Evolutionary conservation across 2,888 invertebrate genomes (phyloP).

Genomic region (Pseudococcus jackbeardsleyi): DNA sequence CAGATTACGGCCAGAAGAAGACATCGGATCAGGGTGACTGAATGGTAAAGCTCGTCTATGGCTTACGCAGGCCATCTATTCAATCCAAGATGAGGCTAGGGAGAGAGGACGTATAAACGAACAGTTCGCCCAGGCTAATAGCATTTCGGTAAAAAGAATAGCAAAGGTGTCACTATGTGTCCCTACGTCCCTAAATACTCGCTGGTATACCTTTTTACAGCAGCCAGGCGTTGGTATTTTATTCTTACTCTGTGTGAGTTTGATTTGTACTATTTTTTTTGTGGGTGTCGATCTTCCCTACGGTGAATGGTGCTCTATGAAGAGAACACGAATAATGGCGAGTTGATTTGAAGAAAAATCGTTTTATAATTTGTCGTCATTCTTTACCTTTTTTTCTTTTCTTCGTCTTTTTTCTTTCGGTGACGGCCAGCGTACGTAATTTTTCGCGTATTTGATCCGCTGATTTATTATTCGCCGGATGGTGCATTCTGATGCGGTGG

Average conservation of each 20-base stretch:
- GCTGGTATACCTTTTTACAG: background rate
- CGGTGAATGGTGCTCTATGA: background rate
- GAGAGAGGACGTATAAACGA: background rate
- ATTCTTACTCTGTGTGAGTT: background rate
- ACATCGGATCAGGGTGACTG: constrained; percentile 8
- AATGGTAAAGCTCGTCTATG: background rate
- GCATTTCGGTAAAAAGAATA: constrained; percentile 8
- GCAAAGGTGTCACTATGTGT: background rate
- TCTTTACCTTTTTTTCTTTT: background rate
- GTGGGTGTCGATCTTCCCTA: background rate
- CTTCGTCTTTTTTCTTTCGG: background rate
- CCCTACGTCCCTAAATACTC: background rate
- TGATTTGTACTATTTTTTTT: constrained; percentile 11
- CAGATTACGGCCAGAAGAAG: constrained; percentile 22
- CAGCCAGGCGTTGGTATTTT: background rate
- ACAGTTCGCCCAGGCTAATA: background rate
- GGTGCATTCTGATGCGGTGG: background rate
- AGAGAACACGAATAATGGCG: background rate
- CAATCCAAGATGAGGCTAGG: background rate
- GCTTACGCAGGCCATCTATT: background rate
- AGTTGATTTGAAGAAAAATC: constrained; percentile 44
- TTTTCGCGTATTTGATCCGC: background rate
- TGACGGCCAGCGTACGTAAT: background rate
- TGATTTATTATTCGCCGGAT: background rate
- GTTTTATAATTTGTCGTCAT: constrained; percentile 40